A percentile compares a stretch with the other conserved stretches of the same genome.
Conservation (phyloP, 2,113 vertebrate species). For the Pseudolaguvia tuberculata region DNA sequence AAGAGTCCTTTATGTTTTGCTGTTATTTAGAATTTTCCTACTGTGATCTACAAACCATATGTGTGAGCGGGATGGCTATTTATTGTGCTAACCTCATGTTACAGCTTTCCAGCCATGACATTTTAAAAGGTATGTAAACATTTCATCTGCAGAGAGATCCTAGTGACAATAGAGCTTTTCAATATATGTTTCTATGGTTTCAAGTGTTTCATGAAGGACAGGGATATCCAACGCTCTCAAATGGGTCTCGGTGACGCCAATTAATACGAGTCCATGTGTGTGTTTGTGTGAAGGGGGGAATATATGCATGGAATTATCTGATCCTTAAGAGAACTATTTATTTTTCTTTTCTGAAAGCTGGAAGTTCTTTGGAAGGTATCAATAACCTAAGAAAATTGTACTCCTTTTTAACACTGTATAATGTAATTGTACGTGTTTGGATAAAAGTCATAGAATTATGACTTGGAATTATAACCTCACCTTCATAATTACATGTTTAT, state of each 20-base stretch:
- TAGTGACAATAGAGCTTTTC: slow-evolving; percentile 40
- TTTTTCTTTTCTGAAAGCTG: not conserved
- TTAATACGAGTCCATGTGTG: not conserved
- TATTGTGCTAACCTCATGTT: slow-evolving; percentile 53
- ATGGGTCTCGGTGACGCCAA: slow-evolving; percentile 11
- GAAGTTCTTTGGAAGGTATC: not conserved
- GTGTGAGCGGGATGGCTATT: slow-evolving; percentile 45
- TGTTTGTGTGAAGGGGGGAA: not conserved
- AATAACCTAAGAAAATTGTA: not conserved
- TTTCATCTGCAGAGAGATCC: slow-evolving; percentile 33
- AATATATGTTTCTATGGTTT: not conserved
- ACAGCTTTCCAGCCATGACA: slow-evolving; percentile 45
- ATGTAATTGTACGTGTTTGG: not conserved
- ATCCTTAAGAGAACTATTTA: not conserved
- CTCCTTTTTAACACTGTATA: not conserved
- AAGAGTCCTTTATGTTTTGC: slow-evolving; percentile 40
- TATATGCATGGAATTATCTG: not conserved
- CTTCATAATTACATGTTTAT: too few relatives aligned
- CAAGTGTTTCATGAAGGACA: not conserved
- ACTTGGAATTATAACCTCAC: not conserved
- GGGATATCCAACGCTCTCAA: not conserved
- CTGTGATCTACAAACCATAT: slow-evolving; percentile 43
- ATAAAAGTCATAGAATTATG: not conserved
- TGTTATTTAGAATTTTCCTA: slow-evolving; percentile 42
- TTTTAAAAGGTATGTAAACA: slow-evolving; percentile 50